These are phyloP conservation scores for Campoletis sonorensis DNA, from an alignment of 1,140 invertebrate genomes.

Conservation along the genomic window DNA sequence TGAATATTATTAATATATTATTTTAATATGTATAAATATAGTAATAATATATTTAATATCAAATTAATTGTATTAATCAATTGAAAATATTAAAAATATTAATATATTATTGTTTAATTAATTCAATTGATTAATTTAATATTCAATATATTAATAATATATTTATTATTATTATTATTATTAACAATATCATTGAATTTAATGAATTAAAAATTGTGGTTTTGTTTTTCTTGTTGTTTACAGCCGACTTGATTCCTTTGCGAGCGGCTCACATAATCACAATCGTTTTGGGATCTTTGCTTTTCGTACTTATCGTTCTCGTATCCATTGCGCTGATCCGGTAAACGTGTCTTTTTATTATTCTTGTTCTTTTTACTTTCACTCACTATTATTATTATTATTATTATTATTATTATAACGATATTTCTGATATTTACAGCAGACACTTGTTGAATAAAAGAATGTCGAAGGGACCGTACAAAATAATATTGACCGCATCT, in stretches of 20 bases:
- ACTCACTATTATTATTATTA: not conserved
- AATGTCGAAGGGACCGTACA: conserved; percentile 85
- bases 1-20: too few relatives aligned
- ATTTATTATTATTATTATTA: too few relatives aligned
- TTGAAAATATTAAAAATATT: too few relatives aligned
- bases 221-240: conserved; percentile 35
- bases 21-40: too few relatives aligned
- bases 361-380: not conserved
- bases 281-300: conserved; percentile 68
- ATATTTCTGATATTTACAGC: conserved; percentile 64
- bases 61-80: too few relatives aligned
- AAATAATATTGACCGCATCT: conserved; percentile 84
- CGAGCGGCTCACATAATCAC: conserved; percentile 71
- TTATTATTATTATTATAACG: not conserved
- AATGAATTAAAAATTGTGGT: not conserved
- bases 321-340: conserved; percentile 65
- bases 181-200: too few relatives aligned
- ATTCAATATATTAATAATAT: too few relatives aligned
- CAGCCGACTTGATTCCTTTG: conserved; percentile 63
- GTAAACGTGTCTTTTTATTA: conserved; percentile 54
- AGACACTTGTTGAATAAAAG: conserved; percentile 82
- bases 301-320: conserved; percentile 66
- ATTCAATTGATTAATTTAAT: too few relatives aligned
- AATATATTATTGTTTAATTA: too few relatives aligned
- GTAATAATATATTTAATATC: too few relatives aligned